Conservation (phyloP, 2,797 vertebrate genomes). For the Pterois miles region DNA sequence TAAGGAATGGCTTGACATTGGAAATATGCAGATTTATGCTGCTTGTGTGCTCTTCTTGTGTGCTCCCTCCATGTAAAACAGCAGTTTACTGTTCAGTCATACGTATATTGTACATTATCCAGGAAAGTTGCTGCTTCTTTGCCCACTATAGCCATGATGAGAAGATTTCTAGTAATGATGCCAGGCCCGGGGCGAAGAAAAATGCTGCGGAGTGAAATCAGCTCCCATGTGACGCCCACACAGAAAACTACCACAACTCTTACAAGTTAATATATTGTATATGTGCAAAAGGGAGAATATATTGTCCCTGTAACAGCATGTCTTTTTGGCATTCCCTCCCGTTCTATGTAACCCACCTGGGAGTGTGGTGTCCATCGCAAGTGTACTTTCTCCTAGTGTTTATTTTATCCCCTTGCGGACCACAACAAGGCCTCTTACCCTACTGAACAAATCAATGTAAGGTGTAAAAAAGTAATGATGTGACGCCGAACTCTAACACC, state of each 20-base stretch:
- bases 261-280: background rate
- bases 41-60: background rate
- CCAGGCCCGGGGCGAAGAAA: background rate
- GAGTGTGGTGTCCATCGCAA: constrained; percentile 12
- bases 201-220: constrained; percentile 13
- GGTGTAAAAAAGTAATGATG: constrained; percentile 77
- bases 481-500: constrained; percentile 70
- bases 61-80: background rate
- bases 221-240: constrained; percentile 12
- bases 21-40: background rate
- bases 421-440: constrained; percentile 63
- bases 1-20: background rate
- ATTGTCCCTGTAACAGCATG: background rate
- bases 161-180: constrained; percentile 1
- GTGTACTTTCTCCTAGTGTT: constrained; percentile 36
- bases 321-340: background rate
- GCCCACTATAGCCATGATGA: background rate
- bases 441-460: constrained; percentile 76
- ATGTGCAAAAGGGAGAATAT: background rate
- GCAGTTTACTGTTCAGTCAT: background rate
- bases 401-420: constrained; percentile 61
- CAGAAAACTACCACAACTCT: background rate
- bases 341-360: background rate
- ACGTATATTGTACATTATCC: background rate
- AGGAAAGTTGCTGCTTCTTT: background rate